Evolutionary conservation across 2,797 vertebrate genomes (phyloP), one percentile per base, ranked within the genome.

Genomic region (Ptychobarbus kaznakovi): DNA sequence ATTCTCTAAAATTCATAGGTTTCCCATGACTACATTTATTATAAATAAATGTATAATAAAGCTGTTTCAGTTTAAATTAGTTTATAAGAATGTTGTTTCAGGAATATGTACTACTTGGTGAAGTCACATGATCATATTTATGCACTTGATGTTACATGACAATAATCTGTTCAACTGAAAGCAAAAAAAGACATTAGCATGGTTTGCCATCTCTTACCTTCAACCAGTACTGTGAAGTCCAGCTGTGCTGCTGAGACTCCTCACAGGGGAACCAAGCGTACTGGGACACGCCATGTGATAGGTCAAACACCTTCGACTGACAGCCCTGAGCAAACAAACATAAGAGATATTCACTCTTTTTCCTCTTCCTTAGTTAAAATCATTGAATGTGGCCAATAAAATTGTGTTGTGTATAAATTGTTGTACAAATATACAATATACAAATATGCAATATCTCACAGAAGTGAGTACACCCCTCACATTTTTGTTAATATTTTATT

Each of bases 211-310:
- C 13, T 73, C 92, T 92, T 95, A 97, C 96, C 96, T 95, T 95
- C 80, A 97, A 91, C 96, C 95, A 96, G 91, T 95, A 97, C 16
- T 58, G 91, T 12, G 7, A 90, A 90, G 81, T 88, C 89, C 94
- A 94, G 76, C 91, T 94, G 83, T 95, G 93, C 7, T 92, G 92
- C 22, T 86, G 91, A 44, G 90, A 85, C 82, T 91, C 92, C 0
- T 93, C 94, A 89, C 96, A 97, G 9, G 96, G 96, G 35, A 96
- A 96, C 96, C 96, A 97, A 46, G 96, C 96, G 0, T 97, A 95
- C 85, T 96, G 96, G 38, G 96, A 95, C 72, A 96, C 92, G 0
- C 93, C 95, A 13, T 96, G 93, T 0, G 92, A 95, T 87, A 97
- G 84, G 82, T 96, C 96, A 0, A 96, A 95, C 90, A 96, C 95